A percentile compares a stretch with the other conserved stretches of the same genome.
phyloP scores from a whole-genome alignment of 2,797 vertebrate species.

The Heteromormyrus szaboi region DNA sequence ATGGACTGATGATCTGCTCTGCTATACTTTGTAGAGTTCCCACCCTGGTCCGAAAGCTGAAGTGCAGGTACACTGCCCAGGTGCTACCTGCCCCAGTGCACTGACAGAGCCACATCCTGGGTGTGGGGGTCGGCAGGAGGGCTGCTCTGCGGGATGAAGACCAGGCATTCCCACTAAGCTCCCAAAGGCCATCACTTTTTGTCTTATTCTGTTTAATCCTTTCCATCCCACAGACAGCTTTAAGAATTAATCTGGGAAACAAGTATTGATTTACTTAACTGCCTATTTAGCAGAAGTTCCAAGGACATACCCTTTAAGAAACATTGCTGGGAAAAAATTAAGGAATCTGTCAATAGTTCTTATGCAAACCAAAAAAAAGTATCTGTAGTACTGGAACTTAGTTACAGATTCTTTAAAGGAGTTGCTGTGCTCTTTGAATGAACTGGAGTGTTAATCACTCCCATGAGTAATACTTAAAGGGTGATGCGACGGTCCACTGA shows the following conservation, averaged over 20 bases:
- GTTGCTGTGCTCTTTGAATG: not conserved
- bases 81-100: not conserved
- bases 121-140: not conserved
- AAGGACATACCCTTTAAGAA: not conserved
- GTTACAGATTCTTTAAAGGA: not conserved
- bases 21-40: not conserved
- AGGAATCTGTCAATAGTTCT: not conserved
- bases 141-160: not conserved
- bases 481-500: not conserved
- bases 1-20: not conserved
- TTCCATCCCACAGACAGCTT: not conserved
- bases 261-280: not conserved
- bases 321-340: not conserved
- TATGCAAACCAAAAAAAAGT: not conserved
- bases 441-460: not conserved
- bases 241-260: not conserved
- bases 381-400: not conserved
- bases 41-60: not conserved
- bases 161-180: not conserved
- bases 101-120: not conserved
- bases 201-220: not conserved
- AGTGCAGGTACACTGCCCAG: not conserved
- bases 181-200: not conserved
- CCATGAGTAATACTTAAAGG: not conserved
- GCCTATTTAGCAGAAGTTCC: not conserved